Base-by-base conservation (phyloP, 2,797 vertebrate genomes). In the Bucorvus abyssinicus region DNA sequence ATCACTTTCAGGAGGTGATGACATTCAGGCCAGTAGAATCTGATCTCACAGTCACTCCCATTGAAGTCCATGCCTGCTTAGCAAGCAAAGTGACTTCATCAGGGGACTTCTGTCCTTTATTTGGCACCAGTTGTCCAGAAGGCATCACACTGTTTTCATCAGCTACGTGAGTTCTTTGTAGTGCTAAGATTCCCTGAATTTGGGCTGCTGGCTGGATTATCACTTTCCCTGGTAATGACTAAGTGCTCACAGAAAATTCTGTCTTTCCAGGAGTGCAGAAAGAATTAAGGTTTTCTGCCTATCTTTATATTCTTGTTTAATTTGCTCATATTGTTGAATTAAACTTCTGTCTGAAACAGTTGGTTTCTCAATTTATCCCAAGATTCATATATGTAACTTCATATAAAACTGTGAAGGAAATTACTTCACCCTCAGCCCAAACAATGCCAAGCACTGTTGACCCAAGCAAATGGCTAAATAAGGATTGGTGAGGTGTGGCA, bases 391-490 rank as follows among this genome's bases (percentile, higher is more conserved):
- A 92, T 20, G 61, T 87, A 91, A 92, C 59, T 69, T 74, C 12
- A 14, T 61, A 74, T 65, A 65, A 92, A 94, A 69, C 75, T 38
- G 7, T 89, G 73, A 87, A 87, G 93, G 94, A 96, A 96, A 91
- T 94, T 87, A 95, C 91, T 93, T 96, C 87, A 95, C 52, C n/a
- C 67, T 84, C 49, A 75, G 74, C 63, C 80, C 61, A 90, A 93
- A 95, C 93, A 96, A 90, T 82, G 70, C 61, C 67, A 87, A 87
- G 50, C 55, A 63, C 53, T 90, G 56, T 81, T 95, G 69, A 88
- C 76, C 47, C 55, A 84, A 87, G 47, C 63, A 76, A 88, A 59
- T 3, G 1, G 65, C 79, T 93, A 64, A 83, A 83, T 85, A 80
- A 81, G 76, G 84, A 70, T 34, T 93, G 79, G 59, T 81, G 85